A percentile compares a stretch with the other conserved stretches of the same genome.
Evolutionary conservation across 2,888 invertebrate species (phyloP).

Genomic region (Harpalus rufipes): DNA sequence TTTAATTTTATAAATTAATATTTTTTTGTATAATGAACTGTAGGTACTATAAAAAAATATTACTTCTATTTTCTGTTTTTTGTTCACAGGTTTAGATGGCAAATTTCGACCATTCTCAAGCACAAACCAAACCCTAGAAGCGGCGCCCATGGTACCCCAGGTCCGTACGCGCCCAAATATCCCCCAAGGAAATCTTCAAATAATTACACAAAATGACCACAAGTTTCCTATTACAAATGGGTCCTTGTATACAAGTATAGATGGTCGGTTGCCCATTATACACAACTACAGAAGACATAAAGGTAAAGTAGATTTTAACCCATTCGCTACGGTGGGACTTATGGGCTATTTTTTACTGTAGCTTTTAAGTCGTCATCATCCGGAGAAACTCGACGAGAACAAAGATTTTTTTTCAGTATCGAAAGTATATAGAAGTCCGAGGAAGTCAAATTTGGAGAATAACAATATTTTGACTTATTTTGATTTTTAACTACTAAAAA

Average conservation of each 20-base stretch:
- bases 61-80: not conserved
- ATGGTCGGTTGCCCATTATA: conserved; percentile 79
- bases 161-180: conserved; percentile 44
- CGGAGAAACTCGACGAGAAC: no score
- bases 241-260: conserved; percentile 79
- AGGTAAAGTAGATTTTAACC: conserved; percentile 69
- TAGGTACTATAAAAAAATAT: no score
- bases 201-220: conserved; percentile 75
- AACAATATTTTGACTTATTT: no score
- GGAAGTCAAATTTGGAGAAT: no score
- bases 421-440: no score
- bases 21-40: no score
- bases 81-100: conserved; percentile 78
- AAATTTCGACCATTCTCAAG: conserved; percentile 80
- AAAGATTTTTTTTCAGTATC: no score
- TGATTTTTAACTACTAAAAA: no score
- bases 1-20: no score
- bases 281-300: conserved; percentile 77
- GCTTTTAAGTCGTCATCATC: no score
- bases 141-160: conserved; percentile 47
- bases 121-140: conserved; percentile 75
- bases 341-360: no score
- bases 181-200: conserved; percentile 48
- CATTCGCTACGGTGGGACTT: no score
- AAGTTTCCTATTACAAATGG: conserved; percentile 82